phyloP scores from a whole-genome alignment of 2,888 invertebrate species.

The Serrognathus titanus region DNA sequence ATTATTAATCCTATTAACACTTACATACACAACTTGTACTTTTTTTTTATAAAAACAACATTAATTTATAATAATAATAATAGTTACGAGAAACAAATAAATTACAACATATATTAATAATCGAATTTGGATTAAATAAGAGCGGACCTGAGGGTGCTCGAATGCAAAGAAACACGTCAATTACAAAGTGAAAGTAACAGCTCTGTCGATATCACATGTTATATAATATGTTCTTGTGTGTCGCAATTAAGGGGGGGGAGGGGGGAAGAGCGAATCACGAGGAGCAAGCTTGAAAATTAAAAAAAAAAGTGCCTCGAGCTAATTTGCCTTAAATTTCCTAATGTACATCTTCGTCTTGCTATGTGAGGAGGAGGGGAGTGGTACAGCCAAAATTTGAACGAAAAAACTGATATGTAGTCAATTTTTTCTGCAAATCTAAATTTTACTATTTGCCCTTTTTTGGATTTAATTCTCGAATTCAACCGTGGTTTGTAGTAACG shows the following conservation, averaged over 20 bases:
- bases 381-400: too few relatives aligned
- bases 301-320: slow-evolving; percentile 3
- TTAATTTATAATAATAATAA: slow-evolving; percentile 3
- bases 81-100: slow-evolving; percentile 1
- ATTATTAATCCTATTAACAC: slow-evolving; percentile 8
- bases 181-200: slow-evolving; percentile 1
- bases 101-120: slow-evolving; percentile 9
- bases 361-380: background rate
- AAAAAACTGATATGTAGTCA: background rate
- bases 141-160: too few relatives aligned
- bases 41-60: slow-evolving; percentile 6
- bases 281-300: too few relatives aligned
- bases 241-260: background rate
- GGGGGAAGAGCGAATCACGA: too few relatives aligned
- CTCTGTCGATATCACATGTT: slow-evolving; percentile 18
- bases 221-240: slow-evolving; percentile 3
- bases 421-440: background rate
- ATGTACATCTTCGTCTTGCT: slow-evolving; percentile 29
- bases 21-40: slow-evolving; percentile 14
- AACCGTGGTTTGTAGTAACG: background rate
- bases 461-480: too few relatives aligned
- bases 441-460: too few relatives aligned
- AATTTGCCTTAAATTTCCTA: slow-evolving; percentile 6
- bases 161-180: too few relatives aligned
- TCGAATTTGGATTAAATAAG: background rate